phyloP scores from a whole-genome alignment of 2,797 vertebrate genomes.

The Cephalopachus bancanus region DNA sequence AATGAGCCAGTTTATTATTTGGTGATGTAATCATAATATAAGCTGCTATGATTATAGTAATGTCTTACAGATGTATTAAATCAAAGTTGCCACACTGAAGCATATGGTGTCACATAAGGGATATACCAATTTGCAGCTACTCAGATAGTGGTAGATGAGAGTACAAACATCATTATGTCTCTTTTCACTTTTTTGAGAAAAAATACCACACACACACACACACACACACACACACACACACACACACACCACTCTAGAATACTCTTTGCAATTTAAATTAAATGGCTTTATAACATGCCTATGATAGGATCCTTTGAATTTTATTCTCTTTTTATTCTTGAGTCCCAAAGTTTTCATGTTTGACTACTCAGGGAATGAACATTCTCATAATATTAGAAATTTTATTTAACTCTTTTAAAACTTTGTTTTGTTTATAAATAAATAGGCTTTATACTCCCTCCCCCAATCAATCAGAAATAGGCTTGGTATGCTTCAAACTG shows the following conservation, averaged over 20 bases:
- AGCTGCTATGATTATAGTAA: neutral
- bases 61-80: neutral
- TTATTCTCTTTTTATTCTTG: neutral
- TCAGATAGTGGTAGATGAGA: neutral
- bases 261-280: neutral
- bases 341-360: neutral
- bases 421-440: neutral
- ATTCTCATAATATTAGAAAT: neutral
- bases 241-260: neutral
- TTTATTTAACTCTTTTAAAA: neutral
- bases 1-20: constrained; percentile 37
- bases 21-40: neutral
- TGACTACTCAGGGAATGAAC: neutral
- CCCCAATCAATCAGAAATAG: neutral
- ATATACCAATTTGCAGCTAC: constrained; percentile 50
- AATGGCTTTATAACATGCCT: neutral
- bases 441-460: neutral
- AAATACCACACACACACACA: neutral
- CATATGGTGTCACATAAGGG: constrained; percentile 31
- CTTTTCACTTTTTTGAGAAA: neutral
- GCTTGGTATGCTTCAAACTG: neutral
- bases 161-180: neutral
- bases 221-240: neutral
- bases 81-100: neutral
- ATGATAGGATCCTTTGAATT: neutral